Evolutionary conservation across 2,888 invertebrate genomes (phyloP).

Genomic region (Pristionchus exspectatus): DNA sequence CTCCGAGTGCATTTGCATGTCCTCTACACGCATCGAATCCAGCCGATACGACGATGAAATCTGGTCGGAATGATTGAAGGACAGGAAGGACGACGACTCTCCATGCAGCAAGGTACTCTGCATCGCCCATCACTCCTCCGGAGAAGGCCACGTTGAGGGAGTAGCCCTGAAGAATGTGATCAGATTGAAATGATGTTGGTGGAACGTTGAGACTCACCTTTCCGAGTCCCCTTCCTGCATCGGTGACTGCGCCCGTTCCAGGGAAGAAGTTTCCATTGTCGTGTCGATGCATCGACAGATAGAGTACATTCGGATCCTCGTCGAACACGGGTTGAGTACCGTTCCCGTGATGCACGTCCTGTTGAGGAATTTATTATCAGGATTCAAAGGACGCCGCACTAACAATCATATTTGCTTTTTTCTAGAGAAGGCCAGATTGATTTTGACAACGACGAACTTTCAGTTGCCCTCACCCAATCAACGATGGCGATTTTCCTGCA

Average conservation of each 20-base stretch:
- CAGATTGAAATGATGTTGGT: not conserved
- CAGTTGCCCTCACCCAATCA: slow-evolving; percentile 87
- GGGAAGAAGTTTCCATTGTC: slow-evolving; percentile 98
- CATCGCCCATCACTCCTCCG: slow-evolving; percentile 93
- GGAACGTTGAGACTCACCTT: slow-evolving; percentile 58
- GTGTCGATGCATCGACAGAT: slow-evolving; percentile 97
- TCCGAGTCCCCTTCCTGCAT: slow-evolving; percentile 82
- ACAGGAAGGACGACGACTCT: slow-evolving; percentile 95
- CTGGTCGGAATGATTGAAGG: slow-evolving; percentile 83
- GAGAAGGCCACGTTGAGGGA: slow-evolving; percentile 98
- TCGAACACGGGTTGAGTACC: slow-evolving; percentile 99
- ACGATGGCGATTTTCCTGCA: slow-evolving; percentile 91
- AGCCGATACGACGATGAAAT: slow-evolving; percentile 90
- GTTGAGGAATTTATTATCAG: slow-evolving; percentile 83
- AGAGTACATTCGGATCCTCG: slow-evolving; percentile 93
- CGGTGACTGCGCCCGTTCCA: slow-evolving; percentile 96
- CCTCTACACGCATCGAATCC: slow-evolving; percentile 98
- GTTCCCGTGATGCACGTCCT: slow-evolving; percentile 83
- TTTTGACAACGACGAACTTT: too few species aligned
- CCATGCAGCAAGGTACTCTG: slow-evolving; percentile 92
- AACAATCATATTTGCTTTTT: too few species aligned
- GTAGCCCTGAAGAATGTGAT: slow-evolving; percentile 84
- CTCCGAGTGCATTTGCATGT: slow-evolving; percentile 95
- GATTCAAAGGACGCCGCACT: not conserved
- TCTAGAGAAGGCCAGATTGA: too few species aligned